Conservation (phyloP, 2,888 invertebrate genomes). For the Synanthedon andrenaeformis region DNA sequence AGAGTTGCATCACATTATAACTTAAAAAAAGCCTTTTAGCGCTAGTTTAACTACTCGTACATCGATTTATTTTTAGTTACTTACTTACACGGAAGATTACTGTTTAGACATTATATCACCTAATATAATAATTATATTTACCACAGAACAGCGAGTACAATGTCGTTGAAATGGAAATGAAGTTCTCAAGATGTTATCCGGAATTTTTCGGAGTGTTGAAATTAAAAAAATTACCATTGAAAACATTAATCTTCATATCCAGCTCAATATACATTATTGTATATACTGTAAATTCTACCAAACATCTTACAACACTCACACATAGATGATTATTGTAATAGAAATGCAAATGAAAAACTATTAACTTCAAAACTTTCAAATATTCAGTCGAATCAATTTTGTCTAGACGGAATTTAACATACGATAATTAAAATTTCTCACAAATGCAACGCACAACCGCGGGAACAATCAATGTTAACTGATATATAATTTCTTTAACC, state of each 20-base stretch:
- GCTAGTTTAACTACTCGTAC: conserved; percentile 1
- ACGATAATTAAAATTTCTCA: conserved; percentile 35
- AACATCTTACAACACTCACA: conserved; percentile 9
- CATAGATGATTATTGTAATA: conserved; percentile 5
- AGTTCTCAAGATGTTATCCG: not conserved
- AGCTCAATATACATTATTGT: conserved; percentile 12
- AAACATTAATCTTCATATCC: conserved; percentile 7
- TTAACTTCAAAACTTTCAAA: conserved; percentile 14
- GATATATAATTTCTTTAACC: conserved; percentile 44
- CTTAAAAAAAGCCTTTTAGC: not conserved
- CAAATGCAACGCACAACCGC: conserved; percentile 56
- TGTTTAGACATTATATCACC: conserved; percentile 12
- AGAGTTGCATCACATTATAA: not conserved
- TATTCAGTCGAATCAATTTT: conserved; percentile 44
- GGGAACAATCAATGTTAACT: conserved; percentile 29
- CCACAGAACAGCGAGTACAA: conserved; percentile 40
- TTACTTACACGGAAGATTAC: conserved; percentile 16
- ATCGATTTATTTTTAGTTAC: conserved; percentile 4
- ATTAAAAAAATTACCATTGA: not conserved
- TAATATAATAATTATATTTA: conserved; percentile 18
- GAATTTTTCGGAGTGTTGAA: no score
- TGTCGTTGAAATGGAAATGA: conserved; percentile 21
- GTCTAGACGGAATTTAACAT: conserved; percentile 43
- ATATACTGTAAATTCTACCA: conserved; percentile 7
- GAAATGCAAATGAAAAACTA: conserved; percentile 5